Evolutionary conservation across 2,888 invertebrate genomes (phyloP).

Genomic region (Xestia rhomboidea): DNA sequence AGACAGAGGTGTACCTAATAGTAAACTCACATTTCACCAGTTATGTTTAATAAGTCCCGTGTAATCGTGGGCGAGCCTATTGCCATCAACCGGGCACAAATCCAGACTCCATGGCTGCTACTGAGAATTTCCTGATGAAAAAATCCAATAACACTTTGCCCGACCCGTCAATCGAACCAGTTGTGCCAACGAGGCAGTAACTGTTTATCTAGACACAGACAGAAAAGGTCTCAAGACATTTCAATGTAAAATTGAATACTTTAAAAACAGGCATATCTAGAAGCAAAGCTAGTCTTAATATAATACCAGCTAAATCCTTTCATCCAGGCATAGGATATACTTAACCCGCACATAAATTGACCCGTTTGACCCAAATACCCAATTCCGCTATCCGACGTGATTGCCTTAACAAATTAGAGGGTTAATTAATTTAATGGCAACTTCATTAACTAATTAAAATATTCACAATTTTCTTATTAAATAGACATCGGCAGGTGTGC

Average conservation of each 20-base stretch:
- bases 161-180: too few relatives aligned
- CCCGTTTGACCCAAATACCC: constrained; percentile 52
- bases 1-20: too few relatives aligned
- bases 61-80: too few relatives aligned
- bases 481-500: neutral
- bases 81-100: too few relatives aligned
- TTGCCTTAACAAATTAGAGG: constrained; percentile 37
- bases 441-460: constrained; percentile 41
- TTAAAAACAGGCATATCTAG: neutral
- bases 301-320: constrained; percentile 10
- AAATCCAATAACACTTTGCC: too few relatives aligned
- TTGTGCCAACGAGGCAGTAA: too few relatives aligned
- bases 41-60: too few relatives aligned
- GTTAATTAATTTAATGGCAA: constrained; percentile 27
- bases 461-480: neutral
- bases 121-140: too few relatives aligned
- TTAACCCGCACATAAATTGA: constrained; percentile 40
- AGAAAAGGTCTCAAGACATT: neutral
- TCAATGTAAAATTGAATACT: neutral
- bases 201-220: too few relatives aligned
- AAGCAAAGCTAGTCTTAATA: neutral
- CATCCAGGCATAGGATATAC: neutral
- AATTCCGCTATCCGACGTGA: constrained; percentile 32
- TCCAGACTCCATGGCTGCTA: too few relatives aligned
- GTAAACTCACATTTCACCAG: too few relatives aligned